Evolutionary conservation across 2,797 vertebrate genomes (phyloP).

Genomic region (Bradypus variegatus): DNA sequence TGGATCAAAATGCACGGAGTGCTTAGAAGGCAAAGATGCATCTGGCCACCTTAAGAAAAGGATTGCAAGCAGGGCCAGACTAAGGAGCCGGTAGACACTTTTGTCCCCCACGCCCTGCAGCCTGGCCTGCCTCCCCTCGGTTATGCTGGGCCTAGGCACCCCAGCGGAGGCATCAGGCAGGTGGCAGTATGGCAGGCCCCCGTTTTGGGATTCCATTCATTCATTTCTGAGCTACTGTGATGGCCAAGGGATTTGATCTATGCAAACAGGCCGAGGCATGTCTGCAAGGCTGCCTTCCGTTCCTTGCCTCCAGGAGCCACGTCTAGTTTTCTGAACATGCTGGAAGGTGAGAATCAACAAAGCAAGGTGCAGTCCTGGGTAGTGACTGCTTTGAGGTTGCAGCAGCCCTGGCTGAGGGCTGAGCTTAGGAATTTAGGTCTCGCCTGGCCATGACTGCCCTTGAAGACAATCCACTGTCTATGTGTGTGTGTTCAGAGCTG

Average conservation of each 20-base stretch:
- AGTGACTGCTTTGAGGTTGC: not conserved
- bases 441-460: not conserved
- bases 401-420: not conserved
- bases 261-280: not conserved
- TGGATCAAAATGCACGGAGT: not conserved
- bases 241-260: not conserved
- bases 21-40: not conserved
- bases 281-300: not conserved
- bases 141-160: not conserved
- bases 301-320: not conserved
- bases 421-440: not conserved
- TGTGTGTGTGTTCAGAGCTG: not conserved
- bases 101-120: not conserved
- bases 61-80: not conserved
- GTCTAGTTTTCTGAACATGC: not conserved
- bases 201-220: not conserved
- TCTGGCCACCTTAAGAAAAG: not conserved
- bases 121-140: not conserved
- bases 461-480: not conserved
- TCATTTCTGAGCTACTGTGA: not conserved
- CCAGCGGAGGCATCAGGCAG: not conserved
- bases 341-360: not conserved
- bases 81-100: not conserved
- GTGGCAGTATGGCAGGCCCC: not conserved
- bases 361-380: not conserved